Conservation (phyloP, 2,888 invertebrate genomes). For the Sphaeridia pumilis region DNA sequence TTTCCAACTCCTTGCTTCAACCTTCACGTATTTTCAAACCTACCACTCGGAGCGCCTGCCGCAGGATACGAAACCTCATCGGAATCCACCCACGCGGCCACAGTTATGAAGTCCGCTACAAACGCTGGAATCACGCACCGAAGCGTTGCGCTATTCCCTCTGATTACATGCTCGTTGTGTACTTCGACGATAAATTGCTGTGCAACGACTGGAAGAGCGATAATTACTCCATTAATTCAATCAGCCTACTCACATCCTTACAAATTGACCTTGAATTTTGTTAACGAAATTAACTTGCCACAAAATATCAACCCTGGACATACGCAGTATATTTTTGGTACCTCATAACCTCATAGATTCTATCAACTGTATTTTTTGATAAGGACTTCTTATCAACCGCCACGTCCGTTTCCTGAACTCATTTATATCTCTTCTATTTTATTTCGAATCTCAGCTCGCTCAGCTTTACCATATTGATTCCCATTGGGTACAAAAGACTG, state of each 20-base stretch:
- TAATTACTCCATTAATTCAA: too few species aligned
- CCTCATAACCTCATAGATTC: too few species aligned
- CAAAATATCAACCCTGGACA: too few species aligned
- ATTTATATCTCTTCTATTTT: too few species aligned
- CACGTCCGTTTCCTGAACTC: neutral
- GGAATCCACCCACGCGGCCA: conserved; percentile 69
- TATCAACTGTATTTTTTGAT: too few species aligned
- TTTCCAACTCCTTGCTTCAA: neutral
- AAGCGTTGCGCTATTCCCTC: conserved; percentile 72
- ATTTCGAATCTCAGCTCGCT: too few species aligned
- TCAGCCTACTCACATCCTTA: too few species aligned
- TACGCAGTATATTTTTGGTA: too few species aligned
- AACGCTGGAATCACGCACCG: conserved; percentile 84
- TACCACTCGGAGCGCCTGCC: conserved; percentile 9
- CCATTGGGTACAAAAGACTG: conserved; percentile 30
- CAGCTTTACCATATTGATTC: conserved; percentile 29
- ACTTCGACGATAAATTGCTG: conserved; percentile 83
- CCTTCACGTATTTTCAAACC: neutral
- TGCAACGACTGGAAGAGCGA: conserved; percentile 56
- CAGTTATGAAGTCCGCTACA: conserved; percentile 73
- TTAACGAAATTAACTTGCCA: too few species aligned
- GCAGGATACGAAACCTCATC: conserved; percentile 40
- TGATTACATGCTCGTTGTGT: conserved; percentile 78
- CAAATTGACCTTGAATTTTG: too few species aligned
- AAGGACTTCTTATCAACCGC: too few species aligned